Percentiles rank a stretch among this genome's conserved stretches.
These are phyloP conservation scores for Lordiphosa fenestrarum DNA, from an alignment of 2,888 invertebrate genomes.

Conservation along the genomic window DNA sequence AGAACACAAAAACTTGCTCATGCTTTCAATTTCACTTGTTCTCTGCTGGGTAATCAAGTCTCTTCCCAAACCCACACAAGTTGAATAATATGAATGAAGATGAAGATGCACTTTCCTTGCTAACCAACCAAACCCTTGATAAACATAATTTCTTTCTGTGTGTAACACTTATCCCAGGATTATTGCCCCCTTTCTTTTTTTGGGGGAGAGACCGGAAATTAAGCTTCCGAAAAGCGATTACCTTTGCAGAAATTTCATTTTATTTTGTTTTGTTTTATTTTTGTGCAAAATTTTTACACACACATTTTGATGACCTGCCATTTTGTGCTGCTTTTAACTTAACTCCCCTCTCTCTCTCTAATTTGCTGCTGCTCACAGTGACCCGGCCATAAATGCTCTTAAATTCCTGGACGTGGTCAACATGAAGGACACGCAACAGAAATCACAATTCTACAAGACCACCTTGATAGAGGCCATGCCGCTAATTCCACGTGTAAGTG, in stretches of 20 bases:
- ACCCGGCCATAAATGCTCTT: conserved; percentile 93
- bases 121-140: too few species aligned
- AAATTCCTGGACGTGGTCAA: conserved; percentile 96
- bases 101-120: too few species aligned
- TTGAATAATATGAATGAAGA: too few species aligned
- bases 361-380: conserved; percentile 82
- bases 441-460: conserved; percentile 93
- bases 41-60: too few species aligned
- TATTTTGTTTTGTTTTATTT: too few species aligned
- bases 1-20: too few species aligned
- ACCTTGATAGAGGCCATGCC: conserved; percentile 93
- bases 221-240: conserved; percentile 26
- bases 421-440: conserved; percentile 94
- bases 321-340: neutral
- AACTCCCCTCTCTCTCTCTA: neutral
- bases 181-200: conserved; percentile 11
- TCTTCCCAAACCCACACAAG: too few species aligned
- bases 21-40: too few species aligned
- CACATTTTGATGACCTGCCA: too few species aligned
- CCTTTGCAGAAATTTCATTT: neutral
- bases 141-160: too few species aligned
- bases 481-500: conserved; percentile 91
- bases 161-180: conserved; percentile 13
- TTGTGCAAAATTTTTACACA: too few species aligned
- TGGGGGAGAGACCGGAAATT: conserved; percentile 10